Conservation (phyloP, 2,888 invertebrate genomes). For the Acrocyrtus sp. region DNA sequence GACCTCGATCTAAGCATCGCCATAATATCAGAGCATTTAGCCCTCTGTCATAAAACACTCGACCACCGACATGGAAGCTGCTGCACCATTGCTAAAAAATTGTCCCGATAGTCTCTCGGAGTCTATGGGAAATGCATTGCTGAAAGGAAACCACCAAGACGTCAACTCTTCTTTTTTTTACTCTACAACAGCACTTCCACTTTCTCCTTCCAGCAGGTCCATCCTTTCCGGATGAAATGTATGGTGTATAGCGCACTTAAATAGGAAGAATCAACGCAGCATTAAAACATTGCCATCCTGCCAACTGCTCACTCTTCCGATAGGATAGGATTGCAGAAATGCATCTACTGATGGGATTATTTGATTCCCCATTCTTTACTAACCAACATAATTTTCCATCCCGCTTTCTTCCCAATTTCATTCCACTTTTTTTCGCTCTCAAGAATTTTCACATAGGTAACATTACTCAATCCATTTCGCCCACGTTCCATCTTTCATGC, state of each 20-base stretch:
- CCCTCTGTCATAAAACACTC: constrained; percentile 46
- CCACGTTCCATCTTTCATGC: constrained; percentile 25
- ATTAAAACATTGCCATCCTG: constrained; percentile 38
- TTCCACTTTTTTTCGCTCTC: constrained; percentile 22
- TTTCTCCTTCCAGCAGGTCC: constrained; percentile 1
- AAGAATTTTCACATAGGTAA: constrained; percentile 42
- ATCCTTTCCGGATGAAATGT: neutral
- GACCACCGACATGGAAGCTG: constrained; percentile 39
- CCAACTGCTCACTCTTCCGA: constrained; percentile 5
- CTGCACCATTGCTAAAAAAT: constrained; percentile 43
- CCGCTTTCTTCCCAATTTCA: constrained; percentile 1
- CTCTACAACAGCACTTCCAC: neutral
- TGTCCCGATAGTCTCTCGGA: constrained; percentile 38
- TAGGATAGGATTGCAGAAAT: constrained; percentile 42
- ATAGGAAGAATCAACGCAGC: constrained; percentile 36
- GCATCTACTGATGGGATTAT: constrained; percentile 34
- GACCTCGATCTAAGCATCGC: neutral
- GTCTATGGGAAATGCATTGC: constrained; percentile 5
- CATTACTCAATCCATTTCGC: constrained; percentile 49
- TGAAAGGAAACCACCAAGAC: constrained; percentile 20
- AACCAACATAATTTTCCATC: neutral
- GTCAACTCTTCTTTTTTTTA: constrained; percentile 10
- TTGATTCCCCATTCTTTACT: constrained; percentile 48
- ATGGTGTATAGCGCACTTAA: constrained; percentile 18
- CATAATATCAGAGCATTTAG: constrained; percentile 10